Conservation (phyloP, 2,888 invertebrate genomes). For the Sinohyriopsis cumingii region DNA sequence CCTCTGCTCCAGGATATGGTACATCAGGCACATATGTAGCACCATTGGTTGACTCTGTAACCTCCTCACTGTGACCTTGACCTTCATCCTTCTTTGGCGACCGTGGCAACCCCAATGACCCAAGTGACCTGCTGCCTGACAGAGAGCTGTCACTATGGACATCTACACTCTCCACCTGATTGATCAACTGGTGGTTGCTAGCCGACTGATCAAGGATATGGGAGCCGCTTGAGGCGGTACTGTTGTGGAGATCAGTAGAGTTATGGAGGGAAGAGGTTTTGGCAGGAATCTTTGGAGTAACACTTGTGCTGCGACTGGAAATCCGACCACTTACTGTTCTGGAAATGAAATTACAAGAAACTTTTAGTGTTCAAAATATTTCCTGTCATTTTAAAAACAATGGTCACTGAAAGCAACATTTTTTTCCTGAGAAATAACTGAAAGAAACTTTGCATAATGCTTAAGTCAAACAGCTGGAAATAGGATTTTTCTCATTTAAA, state of each 20-base stretch:
- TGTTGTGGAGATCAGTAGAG: constrained; percentile 66
- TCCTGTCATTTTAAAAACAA: neutral
- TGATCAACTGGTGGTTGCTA: constrained; percentile 26
- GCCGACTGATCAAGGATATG: constrained; percentile 60
- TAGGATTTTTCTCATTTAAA: no score
- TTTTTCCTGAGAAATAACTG: neutral
- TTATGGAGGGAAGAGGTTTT: constrained; percentile 64
- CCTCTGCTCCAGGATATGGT: no score
- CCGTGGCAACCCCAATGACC: constrained; percentile 63
- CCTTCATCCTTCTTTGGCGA: constrained; percentile 25
- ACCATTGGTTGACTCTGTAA: no score
- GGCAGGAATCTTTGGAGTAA: constrained; percentile 66
- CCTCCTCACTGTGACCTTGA: no score
- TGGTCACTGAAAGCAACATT: neutral
- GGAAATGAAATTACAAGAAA: constrained; percentile 25
- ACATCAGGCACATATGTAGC: no score
- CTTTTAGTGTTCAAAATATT: no score
- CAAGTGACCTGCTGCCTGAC: constrained; percentile 63
- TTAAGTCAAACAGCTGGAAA: neutral
- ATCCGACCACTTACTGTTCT: constrained; percentile 70
- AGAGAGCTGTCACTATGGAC: constrained; percentile 65
- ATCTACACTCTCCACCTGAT: constrained; percentile 59
- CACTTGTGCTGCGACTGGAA: constrained; percentile 68
- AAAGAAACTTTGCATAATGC: neutral
- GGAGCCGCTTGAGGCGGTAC: constrained; percentile 67